A percentile compares a stretch with the other conserved stretches of the same genome.
Evolutionary conservation across 2,113 vertebrate genomes (phyloP).

Genomic region (Albula goreensis): DNA sequence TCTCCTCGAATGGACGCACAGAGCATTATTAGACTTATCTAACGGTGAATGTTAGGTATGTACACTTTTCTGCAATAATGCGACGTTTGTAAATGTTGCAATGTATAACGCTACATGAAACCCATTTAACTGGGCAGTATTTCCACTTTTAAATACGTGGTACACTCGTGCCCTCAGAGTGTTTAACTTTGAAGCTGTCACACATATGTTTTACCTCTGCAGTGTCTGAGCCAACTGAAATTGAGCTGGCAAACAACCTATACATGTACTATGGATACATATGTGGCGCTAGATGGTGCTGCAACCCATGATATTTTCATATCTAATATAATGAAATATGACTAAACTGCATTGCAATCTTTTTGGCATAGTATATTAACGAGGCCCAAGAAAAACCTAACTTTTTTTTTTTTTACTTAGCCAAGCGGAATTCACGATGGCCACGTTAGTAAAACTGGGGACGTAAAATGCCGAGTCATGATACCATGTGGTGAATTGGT

Average conservation of each 20-base stretch:
- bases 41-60: no score
- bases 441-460: constrained; percentile 1
- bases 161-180: no score
- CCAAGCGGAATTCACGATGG: constrained; percentile 7
- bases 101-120: no score
- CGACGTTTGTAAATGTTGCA: no score
- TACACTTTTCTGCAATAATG: no score
- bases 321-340: background rate
- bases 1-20: no score
- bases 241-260: background rate
- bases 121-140: no score
- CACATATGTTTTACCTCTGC: no score
- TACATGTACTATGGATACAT: background rate
- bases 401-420: background rate
- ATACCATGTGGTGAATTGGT: background rate
- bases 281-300: constrained; percentile 45
- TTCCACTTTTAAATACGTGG: no score
- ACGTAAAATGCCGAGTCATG: background rate
- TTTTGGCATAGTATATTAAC: constrained; percentile 10
- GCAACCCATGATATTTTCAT: constrained; percentile 29
- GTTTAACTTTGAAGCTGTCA: no score
- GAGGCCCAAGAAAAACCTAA: constrained; percentile 18
- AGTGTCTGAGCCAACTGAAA: background rate
- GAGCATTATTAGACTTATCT: no score
- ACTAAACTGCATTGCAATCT: constrained; percentile 8